Conservation (phyloP, 2,113 vertebrate species). For the Ceyx cyanopectus region DNA sequence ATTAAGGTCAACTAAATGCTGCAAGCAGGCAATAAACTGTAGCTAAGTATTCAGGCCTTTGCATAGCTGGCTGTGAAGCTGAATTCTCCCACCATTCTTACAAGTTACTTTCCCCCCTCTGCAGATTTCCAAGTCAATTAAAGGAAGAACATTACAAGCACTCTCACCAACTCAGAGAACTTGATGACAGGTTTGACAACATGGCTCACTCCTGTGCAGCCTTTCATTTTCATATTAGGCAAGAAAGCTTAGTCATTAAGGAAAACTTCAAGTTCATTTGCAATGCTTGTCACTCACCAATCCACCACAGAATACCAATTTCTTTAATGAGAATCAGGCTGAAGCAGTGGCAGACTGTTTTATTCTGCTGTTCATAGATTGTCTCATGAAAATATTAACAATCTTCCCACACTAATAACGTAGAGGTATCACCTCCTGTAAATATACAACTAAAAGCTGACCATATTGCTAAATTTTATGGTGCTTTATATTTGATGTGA, state of each 20-base stretch:
- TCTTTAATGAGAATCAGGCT: background rate
- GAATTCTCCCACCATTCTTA: background rate
- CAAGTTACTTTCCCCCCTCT: background rate
- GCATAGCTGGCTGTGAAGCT: background rate
- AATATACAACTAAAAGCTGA: background rate
- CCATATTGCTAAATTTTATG: background rate
- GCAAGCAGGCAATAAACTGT: background rate
- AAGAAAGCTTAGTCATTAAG: constrained; percentile 59
- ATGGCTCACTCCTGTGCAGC: constrained; percentile 35
- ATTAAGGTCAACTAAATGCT: background rate
- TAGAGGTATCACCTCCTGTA: background rate
- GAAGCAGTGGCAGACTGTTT: background rate
- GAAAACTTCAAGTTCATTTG: constrained; percentile 48
- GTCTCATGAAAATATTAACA: background rate
- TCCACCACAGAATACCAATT: background rate
- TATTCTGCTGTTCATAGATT: background rate
- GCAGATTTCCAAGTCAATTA: constrained; percentile 44
- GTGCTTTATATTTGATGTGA: background rate
- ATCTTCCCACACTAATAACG: background rate
- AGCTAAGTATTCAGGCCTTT: background rate
- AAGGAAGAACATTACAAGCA: constrained; percentile 45
- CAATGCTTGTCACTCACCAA: constrained; percentile 53
- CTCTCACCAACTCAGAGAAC: constrained; percentile 45
- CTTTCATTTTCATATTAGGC: constrained; percentile 51
- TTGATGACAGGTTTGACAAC: constrained; percentile 66